Percentiles rank a stretch among this genome's conserved stretches.
Evolutionary conservation across 2,888 invertebrate species (phyloP).

Genomic region (Camponotus fellah): DNA sequence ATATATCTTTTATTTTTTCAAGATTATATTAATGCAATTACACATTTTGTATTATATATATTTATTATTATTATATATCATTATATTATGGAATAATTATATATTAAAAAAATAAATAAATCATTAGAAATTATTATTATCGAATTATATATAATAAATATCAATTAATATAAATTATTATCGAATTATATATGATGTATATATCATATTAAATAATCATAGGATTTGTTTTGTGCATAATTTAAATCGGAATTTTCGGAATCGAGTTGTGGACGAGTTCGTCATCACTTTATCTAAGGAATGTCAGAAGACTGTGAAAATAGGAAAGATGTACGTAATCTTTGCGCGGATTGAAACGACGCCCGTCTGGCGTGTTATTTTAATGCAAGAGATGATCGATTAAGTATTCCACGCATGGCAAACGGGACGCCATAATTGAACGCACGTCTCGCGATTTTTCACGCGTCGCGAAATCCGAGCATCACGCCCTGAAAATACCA

Average conservation of each 20-base stretch:
- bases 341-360: constrained; percentile 60
- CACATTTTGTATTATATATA: no score
- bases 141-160: no score
- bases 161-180: no score
- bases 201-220: neutral
- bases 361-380: constrained; percentile 68
- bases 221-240: neutral
- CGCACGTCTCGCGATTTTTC: constrained; percentile 68
- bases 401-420: constrained; percentile 71
- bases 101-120: no score
- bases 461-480: constrained; percentile 31
- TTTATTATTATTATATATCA: no score
- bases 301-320: constrained; percentile 44
- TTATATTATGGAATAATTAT: no score
- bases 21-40: no score
- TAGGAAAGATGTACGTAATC: constrained; percentile 31
- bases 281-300: constrained; percentile 42
- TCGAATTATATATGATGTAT: no score
- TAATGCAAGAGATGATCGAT: constrained; percentile 74
- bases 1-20: neutral
- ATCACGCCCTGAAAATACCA: constrained; percentile 57
- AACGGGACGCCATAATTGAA: constrained; percentile 68
- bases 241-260: no score
- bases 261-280: constrained; percentile 25
- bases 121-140: no score